Conservation (phyloP, 2,888 invertebrate species). For the Hydrotaea cyrtoneurina region DNA sequence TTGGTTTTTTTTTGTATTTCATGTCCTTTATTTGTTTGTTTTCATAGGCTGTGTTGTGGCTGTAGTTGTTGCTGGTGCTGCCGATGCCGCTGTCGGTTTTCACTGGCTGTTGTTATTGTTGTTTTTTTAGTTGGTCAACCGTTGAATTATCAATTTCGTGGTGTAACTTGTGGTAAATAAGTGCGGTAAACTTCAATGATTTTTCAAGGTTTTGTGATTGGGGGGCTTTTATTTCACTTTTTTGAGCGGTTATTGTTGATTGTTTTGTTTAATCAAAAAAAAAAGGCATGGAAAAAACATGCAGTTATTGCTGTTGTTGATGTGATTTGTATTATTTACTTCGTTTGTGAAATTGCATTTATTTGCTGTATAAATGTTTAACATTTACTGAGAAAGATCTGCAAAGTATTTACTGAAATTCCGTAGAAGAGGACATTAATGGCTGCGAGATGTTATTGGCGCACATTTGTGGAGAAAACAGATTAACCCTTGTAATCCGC, state of each 20-base stretch:
- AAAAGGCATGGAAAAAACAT: background rate
- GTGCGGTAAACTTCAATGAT: slow-evolving; percentile 78
- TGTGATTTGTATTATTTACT: slow-evolving; percentile 1
- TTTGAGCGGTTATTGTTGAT: slow-evolving; percentile 42
- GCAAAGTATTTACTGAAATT: no score
- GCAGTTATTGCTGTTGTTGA: slow-evolving; percentile 25
- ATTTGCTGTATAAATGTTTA: no score
- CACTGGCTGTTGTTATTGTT: slow-evolving; percentile 63
- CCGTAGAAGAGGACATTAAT: no score
- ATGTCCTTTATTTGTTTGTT: slow-evolving; percentile 58
- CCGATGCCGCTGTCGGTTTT: background rate
- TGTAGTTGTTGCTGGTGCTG: slow-evolving; percentile 44
- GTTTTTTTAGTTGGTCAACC: slow-evolving; percentile 75
- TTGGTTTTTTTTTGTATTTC: slow-evolving; percentile 69
- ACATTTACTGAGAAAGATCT: no score
- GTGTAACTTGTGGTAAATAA: slow-evolving; percentile 79
- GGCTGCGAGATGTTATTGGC: no score
- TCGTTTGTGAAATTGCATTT: background rate
- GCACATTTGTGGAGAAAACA: no score
- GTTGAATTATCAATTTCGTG: slow-evolving; percentile 80
- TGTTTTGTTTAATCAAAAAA: slow-evolving; percentile 23
- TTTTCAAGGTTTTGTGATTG: slow-evolving; percentile 71
- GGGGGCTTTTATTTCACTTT: slow-evolving; percentile 19
- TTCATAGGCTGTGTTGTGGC: slow-evolving; percentile 49
- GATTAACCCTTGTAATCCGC: no score